Conservation (phyloP, 2,797 vertebrate species). For the Prunella strophiata region DNA sequence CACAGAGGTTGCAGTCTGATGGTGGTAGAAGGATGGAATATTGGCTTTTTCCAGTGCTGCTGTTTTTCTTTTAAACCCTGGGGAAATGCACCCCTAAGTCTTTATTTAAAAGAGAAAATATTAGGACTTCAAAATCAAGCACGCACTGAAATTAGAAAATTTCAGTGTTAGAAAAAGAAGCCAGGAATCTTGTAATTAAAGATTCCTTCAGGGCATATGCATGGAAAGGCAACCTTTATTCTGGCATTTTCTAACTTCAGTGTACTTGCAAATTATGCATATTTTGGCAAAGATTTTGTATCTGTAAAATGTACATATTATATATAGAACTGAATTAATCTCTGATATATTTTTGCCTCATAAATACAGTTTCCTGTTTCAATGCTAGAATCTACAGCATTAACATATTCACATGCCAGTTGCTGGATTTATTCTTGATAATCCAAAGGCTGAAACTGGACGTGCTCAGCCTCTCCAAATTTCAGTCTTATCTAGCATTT, state of each 20-base stretch:
- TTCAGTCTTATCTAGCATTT: slow-evolving; percentile 50
- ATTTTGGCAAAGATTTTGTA: slow-evolving; percentile 41
- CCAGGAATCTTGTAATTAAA: slow-evolving; percentile 4
- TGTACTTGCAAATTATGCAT: slow-evolving; percentile 35
- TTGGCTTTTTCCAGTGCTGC: background rate
- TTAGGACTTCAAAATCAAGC: background rate
- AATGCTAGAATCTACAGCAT: slow-evolving; percentile 14
- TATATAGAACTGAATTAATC: slow-evolving; percentile 55
- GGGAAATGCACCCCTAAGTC: background rate
- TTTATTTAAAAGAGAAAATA: background rate
- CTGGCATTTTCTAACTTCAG: slow-evolving; percentile 53
- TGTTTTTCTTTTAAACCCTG: background rate
- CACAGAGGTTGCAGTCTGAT: background rate
- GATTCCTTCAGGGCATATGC: slow-evolving; percentile 19
- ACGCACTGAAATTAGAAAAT: background rate
- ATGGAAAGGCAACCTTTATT: slow-evolving; percentile 56
- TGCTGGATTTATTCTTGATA: slow-evolving; percentile 38
- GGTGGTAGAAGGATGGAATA: background rate
- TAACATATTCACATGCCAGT: slow-evolving; percentile 26
- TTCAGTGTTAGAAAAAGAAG: background rate
- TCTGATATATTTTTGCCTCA: slow-evolving; percentile 25
- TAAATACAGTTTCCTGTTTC: slow-evolving; percentile 42
- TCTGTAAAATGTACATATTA: slow-evolving; percentile 45
- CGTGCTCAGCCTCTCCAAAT: slow-evolving; percentile 8
- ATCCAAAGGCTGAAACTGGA: slow-evolving; percentile 26